A percentile compares a stretch with the other conserved stretches of the same genome.
Conservation (phyloP, 2,797 vertebrate genomes). For the Galaxias olidus region DNA sequence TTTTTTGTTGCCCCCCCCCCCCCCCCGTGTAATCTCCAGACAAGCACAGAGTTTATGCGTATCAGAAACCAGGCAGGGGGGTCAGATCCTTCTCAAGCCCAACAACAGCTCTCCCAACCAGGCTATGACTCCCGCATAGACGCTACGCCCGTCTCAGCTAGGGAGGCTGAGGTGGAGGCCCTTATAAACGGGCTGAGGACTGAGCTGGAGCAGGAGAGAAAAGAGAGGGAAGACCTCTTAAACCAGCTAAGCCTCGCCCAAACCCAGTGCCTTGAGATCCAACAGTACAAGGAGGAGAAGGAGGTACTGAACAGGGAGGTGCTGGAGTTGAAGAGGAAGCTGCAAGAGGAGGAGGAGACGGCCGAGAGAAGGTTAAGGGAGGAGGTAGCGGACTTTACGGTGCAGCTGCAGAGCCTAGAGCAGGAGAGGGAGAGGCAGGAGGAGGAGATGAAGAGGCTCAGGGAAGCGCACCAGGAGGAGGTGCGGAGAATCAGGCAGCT, state of each 20-base stretch:
- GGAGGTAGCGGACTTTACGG: conserved; percentile 48
- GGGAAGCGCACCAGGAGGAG: conserved; percentile 29
- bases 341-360: conserved; percentile 54
- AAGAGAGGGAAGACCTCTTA: conserved; percentile 65
- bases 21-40: conserved; percentile 53
- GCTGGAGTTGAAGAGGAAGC: conserved; percentile 65
- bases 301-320: conserved; percentile 75
- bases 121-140: conserved; percentile 31
- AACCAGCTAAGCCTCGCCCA: conserved; percentile 63
- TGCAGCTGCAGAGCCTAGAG: conserved; percentile 55
- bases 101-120: conserved; percentile 45
- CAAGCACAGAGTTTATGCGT: conserved; percentile 73
- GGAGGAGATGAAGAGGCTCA: conserved; percentile 49
- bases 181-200: conserved; percentile 57
- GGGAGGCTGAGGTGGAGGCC: conserved; percentile 33
- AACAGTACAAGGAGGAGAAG: conserved; percentile 76
- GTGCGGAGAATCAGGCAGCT: conserved; percentile 43
- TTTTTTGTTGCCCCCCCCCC: background rate
- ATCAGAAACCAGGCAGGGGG: conserved; percentile 63
- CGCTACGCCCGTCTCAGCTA: background rate
- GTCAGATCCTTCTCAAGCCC: conserved; percentile 45
- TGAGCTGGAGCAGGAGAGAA: conserved; percentile 70
- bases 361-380: conserved; percentile 38
- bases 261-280: conserved; percentile 66
- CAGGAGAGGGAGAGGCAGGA: conserved; percentile 58